These are phyloP conservation scores for Phrynocephalus vlangalii DNA, from an alignment of 2,797 vertebrate genomes.

Conservation along the genomic window DNA sequence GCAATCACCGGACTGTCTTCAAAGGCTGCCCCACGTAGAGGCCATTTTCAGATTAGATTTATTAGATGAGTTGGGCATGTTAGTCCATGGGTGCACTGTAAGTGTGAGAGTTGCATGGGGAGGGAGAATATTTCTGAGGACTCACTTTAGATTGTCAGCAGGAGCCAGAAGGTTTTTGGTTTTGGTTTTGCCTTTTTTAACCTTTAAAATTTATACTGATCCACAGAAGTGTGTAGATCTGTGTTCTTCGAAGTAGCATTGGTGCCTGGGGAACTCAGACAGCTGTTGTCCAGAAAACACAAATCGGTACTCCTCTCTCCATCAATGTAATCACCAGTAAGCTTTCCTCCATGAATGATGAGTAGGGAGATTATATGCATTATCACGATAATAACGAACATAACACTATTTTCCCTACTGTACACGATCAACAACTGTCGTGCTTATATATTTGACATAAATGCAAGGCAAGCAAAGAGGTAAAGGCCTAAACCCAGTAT, in stretches of 20 bases:
- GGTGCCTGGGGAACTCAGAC: too few species aligned
- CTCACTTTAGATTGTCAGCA: not conserved
- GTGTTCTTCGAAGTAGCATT: too few species aligned
- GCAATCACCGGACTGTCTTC: too few species aligned
- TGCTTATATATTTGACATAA: not conserved
- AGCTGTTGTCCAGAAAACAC: too few species aligned
- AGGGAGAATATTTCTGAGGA: not conserved
- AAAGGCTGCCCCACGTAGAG: too few species aligned
- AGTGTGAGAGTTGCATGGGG: not conserved
- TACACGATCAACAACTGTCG: not conserved
- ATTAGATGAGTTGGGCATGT: not conserved
- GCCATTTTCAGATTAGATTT: not conserved
- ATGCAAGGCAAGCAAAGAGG: not conserved
- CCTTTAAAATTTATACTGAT: too few species aligned
- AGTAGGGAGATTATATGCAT: too few species aligned
- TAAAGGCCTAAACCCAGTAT: not conserved
- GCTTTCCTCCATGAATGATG: not conserved
- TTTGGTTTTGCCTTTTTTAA: not conserved
- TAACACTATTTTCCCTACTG: too few species aligned
- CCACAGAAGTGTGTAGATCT: too few species aligned
- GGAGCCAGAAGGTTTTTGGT: not conserved
- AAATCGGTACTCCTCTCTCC: too few species aligned
- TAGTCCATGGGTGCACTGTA: not conserved
- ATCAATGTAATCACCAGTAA: not conserved
- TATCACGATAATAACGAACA: too few species aligned